Conservation (phyloP, 1,140 invertebrate species). For the Drosophila sechellia region DNA sequence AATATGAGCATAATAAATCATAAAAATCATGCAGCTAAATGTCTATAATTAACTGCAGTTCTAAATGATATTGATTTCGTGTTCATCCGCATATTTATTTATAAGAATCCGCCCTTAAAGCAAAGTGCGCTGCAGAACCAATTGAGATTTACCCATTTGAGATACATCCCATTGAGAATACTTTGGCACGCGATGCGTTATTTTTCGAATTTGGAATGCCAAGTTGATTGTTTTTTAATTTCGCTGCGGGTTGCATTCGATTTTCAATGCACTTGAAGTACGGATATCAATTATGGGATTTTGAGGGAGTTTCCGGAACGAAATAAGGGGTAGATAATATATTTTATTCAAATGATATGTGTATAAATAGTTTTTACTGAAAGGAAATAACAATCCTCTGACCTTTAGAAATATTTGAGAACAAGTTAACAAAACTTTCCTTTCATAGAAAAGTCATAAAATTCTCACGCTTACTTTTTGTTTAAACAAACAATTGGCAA, state of each 20-base stretch:
- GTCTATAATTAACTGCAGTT: conserved; percentile 36
- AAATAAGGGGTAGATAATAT: not conserved
- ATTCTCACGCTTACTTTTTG: no score
- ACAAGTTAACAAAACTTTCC: no score
- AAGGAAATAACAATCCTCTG: not conserved
- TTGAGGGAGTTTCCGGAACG: conserved; percentile 36
- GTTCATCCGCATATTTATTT: conserved; percentile 16
- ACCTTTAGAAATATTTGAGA: not conserved
- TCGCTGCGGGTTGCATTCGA: conserved; percentile 16
- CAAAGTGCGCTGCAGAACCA: conserved; percentile 30
- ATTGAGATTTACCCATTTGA: conserved; percentile 21
- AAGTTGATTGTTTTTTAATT: conserved; percentile 15
- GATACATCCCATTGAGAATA: conserved; percentile 24
- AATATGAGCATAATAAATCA: not conserved
- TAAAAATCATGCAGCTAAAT: not conserved
- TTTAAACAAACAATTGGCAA: not conserved
- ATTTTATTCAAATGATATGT: not conserved
- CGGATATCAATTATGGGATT: conserved; percentile 68
- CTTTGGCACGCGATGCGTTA: conserved; percentile 37
- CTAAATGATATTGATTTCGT: conserved; percentile 25
- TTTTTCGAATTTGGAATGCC: not conserved
- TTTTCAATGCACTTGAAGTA: conserved; percentile 39
- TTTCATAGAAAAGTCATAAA: no score
- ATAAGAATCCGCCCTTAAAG: conserved; percentile 17
- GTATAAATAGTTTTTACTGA: not conserved